Percentiles rank a stretch among this genome's conserved stretches.
Evolutionary conservation across 2,113 vertebrate genomes (phyloP).

Genomic region (Mixornis gularis): DNA sequence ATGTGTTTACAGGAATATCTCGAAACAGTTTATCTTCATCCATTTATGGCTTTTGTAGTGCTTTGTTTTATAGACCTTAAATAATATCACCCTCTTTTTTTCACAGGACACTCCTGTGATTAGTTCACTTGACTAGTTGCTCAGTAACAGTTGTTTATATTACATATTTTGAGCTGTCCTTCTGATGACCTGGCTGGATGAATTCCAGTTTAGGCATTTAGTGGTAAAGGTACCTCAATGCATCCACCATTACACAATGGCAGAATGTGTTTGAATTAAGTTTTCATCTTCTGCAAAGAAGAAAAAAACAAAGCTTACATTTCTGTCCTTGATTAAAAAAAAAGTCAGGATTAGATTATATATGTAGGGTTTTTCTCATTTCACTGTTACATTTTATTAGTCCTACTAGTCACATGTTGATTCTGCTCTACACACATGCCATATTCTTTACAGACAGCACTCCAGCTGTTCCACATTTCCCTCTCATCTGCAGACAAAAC

Average conservation of each 20-base stretch:
- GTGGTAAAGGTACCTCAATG: background rate
- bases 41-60: background rate
- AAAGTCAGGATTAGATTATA: too few relatives aligned
- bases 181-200: background rate
- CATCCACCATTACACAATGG: background rate
- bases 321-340: background rate
- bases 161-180: background rate
- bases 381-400: background rate
- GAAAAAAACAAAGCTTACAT: background rate
- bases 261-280: background rate
- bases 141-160: background rate
- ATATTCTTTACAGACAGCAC: background rate
- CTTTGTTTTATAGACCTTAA: background rate
- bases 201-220: background rate
- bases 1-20: background rate
- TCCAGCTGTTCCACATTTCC: background rate
- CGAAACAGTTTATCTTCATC: background rate
- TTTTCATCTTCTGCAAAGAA: background rate
- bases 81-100: background rate
- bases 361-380: background rate
- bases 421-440: background rate
- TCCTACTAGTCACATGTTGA: accelerated
- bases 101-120: background rate
- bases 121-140: background rate
- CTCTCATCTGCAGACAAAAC: background rate